Evolutionary conservation across 1,140 invertebrate genomes (phyloP).

Genomic region (Drosophila saltans): DNA sequence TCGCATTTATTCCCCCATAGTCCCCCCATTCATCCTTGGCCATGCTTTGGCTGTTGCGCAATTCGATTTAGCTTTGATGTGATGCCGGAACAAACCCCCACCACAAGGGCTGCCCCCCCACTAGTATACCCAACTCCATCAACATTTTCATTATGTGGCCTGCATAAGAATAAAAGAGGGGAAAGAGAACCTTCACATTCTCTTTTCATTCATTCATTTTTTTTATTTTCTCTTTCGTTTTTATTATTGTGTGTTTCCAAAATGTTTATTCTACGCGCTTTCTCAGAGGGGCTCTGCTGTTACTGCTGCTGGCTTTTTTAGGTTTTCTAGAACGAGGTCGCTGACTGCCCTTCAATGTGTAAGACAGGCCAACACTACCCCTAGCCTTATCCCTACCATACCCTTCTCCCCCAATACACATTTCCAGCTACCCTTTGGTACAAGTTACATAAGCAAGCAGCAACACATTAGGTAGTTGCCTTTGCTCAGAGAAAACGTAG

Average conservation of each 20-base stretch:
- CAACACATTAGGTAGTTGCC: constrained; percentile 51
- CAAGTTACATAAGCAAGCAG: constrained; percentile 76
- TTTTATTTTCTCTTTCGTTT: constrained; percentile 20
- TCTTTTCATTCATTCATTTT: constrained; percentile 30
- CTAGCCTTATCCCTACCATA: neutral
- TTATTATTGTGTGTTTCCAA: constrained; percentile 38
- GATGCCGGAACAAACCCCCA: constrained; percentile 18
- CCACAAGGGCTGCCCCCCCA: constrained; percentile 14
- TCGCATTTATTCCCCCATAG: neutral
- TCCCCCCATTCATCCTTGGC: constrained; percentile 24
- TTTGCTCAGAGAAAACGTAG: constrained; percentile 46
- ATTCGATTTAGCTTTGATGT: constrained; percentile 75
- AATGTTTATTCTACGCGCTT: constrained; percentile 63
- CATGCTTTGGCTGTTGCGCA: constrained; percentile 67
- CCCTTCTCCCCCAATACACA: neutral
- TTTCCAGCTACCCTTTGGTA: constrained; percentile 35
- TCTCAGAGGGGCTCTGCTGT: constrained; percentile 30
- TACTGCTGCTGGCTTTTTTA: constrained; percentile 41
- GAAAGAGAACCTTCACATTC: constrained; percentile 45
- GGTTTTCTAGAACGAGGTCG: constrained; percentile 80
- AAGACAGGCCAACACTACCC: constrained; percentile 1
- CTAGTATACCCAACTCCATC: neutral
- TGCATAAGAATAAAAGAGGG: constrained; percentile 33
- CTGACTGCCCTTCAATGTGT: constrained; percentile 77
- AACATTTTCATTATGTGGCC: constrained; percentile 37